Percentiles rank a stretch among this genome's conserved stretches.
These are phyloP conservation scores for Acrocyrtus sp. DNA, from an alignment of 2,888 invertebrate genomes.

Conservation along the genomic window DNA sequence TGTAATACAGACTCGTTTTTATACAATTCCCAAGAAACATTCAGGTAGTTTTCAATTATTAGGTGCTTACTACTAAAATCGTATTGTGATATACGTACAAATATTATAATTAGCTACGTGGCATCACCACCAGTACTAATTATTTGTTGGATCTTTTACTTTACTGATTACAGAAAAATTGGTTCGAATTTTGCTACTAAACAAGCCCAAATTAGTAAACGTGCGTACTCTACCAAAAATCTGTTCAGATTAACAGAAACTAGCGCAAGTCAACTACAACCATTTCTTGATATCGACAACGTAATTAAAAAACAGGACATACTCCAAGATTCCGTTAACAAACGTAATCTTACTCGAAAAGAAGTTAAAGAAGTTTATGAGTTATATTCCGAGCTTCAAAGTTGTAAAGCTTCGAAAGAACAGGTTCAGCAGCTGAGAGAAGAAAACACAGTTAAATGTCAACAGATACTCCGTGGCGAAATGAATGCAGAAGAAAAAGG, in stretches of 20 bases:
- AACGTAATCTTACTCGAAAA: conserved; percentile 79
- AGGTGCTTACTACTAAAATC: no score
- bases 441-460: conserved; percentile 48
- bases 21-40: no score
- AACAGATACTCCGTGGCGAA: conserved; percentile 10
- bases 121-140: no score
- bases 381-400: conserved; percentile 64
- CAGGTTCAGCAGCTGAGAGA: conserved; percentile 63
- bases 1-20: no score
- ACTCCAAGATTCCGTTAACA: conserved; percentile 66
- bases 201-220: no score
- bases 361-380: conserved; percentile 30
- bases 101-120: no score
- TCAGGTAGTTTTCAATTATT: no score
- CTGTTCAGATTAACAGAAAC: conserved; percentile 39
- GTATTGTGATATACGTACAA: no score
- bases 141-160: no score
- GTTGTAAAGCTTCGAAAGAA: conserved; percentile 69
- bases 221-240: conserved; percentile 31
- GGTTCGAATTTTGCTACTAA: no score
- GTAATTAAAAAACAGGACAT: conserved; percentile 39
- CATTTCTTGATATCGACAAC: conserved; percentile 54
- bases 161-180: no score
- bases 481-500: conserved; percentile 27
- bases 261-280: conserved; percentile 38